These are phyloP conservation scores for Eublepharis macularius DNA, from an alignment of 2,113 vertebrate genomes.

Conservation along the genomic window DNA sequence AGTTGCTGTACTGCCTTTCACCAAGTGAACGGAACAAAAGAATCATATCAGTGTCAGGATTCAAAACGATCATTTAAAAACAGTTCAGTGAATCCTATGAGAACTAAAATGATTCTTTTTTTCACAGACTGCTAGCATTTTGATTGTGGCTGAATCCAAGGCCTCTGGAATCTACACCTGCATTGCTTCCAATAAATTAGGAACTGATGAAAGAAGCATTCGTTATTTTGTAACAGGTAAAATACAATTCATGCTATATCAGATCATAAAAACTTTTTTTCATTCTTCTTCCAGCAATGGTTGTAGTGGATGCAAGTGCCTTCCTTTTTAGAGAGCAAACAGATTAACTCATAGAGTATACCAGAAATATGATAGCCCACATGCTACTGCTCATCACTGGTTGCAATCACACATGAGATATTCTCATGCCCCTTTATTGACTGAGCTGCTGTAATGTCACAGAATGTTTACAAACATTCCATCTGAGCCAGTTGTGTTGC, in stretches of 20 bases:
- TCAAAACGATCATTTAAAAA: neutral
- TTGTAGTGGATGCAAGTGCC: neutral
- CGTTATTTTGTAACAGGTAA: conserved; percentile 94
- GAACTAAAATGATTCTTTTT: conserved; percentile 62
- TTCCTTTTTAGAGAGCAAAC: neutral
- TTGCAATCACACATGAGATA: neutral
- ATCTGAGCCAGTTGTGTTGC: neutral
- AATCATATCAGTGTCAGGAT: neutral
- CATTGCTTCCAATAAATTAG: conserved; percentile 86
- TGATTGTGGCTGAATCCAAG: conserved; percentile 85
- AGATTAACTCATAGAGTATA: neutral
- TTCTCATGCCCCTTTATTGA: neutral
- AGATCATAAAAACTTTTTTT: neutral
- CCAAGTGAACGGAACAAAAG: conserved; percentile 6
- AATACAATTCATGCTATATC: neutral
- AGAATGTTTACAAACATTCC: neutral
- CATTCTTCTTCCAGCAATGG: neutral
- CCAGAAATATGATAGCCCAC: neutral
- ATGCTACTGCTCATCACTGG: neutral
- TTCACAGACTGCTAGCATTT: conserved; percentile 86
- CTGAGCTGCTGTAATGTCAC: neutral
- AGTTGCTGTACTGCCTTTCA: conserved; percentile 14
- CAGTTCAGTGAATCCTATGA: fast-evolving
- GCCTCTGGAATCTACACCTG: conserved; percentile 92
- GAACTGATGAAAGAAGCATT: conserved; percentile 82